Percentiles rank a stretch among this genome's conserved stretches.
phyloP scores from a whole-genome alignment of 2,797 vertebrate species.

The Oceanodroma leucorhoa region DNA sequence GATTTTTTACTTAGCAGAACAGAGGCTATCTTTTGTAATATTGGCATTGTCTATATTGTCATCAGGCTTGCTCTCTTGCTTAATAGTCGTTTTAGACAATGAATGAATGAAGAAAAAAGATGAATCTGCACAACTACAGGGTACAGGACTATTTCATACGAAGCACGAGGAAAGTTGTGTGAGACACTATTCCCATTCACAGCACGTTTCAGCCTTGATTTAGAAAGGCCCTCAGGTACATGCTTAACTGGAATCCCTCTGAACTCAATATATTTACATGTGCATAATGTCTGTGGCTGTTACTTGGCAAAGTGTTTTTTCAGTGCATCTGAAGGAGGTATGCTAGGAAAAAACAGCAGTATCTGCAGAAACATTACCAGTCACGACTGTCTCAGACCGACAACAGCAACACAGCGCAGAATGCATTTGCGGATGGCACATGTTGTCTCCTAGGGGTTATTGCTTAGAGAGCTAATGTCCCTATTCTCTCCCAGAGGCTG shows the following conservation, averaged over 20 bases:
- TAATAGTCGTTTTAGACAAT: neutral
- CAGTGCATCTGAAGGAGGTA: neutral
- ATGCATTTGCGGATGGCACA: neutral
- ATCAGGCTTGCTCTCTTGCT: neutral
- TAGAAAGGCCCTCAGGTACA: neutral
- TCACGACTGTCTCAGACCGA: accelerated
- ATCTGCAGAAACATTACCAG: neutral
- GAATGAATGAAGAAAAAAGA: neutral
- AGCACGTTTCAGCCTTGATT: neutral
- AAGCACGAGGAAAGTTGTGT: neutral
- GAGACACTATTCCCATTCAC: neutral
- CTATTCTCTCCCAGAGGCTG: neutral
- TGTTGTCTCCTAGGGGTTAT: neutral
- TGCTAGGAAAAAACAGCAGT: neutral
- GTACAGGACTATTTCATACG: neutral
- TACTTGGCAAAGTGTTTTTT: neutral
- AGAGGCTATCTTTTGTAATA: neutral
- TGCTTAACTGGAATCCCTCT: neutral
- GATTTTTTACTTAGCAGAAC: neutral
- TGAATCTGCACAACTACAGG: neutral
- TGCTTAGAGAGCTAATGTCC: neutral
- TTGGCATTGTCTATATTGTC: neutral
- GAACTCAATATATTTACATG: neutral
- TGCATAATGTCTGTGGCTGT: neutral
- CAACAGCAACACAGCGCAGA: neutral